Conservation (phyloP, 2,888 invertebrate species). For the Thyatira batis region DNA sequence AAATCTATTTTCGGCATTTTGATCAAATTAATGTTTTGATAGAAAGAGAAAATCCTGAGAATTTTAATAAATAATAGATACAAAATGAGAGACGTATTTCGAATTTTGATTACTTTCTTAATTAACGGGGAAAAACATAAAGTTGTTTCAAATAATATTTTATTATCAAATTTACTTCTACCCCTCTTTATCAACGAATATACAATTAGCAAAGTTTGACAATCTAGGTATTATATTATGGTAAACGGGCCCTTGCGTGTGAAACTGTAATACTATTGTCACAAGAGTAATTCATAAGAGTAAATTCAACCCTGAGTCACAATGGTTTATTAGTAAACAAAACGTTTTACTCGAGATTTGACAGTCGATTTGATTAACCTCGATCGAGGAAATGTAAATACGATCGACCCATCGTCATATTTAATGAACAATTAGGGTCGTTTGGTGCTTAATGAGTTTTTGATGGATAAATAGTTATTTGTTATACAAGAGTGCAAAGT, state of each 20-base stretch:
- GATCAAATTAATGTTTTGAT: not conserved
- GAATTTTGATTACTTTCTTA: not conserved
- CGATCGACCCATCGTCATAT: slow-evolving; percentile 16
- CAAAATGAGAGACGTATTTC: not conserved
- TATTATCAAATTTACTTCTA: not conserved
- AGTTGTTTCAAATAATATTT: not conserved
- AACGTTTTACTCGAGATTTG: not conserved
- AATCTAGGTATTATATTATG: not conserved
- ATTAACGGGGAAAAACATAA: not conserved
- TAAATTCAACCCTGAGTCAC: too few relatives aligned
- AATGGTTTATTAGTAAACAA: too few relatives aligned
- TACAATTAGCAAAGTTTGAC: not conserved
- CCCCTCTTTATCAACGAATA: not conserved
- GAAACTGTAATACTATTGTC: too few relatives aligned
- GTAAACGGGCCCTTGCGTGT: too few relatives aligned
- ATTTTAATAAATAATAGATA: not conserved
- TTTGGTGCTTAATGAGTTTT: slow-evolving; percentile 21
- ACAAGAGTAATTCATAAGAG: too few relatives aligned
- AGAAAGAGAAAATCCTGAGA: not conserved
- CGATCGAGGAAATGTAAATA: slow-evolving; percentile 19
- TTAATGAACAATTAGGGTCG: slow-evolving; percentile 24
- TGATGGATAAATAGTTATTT: too few relatives aligned
- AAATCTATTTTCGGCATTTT: not conserved
- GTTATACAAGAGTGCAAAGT: too few relatives aligned
- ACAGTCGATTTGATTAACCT: not conserved